A percentile compares a stretch with the other conserved stretches of the same genome.
These are phyloP conservation scores for Mamestra configurata DNA, from an alignment of 1,140 invertebrate species.

Conservation along the genomic window DNA sequence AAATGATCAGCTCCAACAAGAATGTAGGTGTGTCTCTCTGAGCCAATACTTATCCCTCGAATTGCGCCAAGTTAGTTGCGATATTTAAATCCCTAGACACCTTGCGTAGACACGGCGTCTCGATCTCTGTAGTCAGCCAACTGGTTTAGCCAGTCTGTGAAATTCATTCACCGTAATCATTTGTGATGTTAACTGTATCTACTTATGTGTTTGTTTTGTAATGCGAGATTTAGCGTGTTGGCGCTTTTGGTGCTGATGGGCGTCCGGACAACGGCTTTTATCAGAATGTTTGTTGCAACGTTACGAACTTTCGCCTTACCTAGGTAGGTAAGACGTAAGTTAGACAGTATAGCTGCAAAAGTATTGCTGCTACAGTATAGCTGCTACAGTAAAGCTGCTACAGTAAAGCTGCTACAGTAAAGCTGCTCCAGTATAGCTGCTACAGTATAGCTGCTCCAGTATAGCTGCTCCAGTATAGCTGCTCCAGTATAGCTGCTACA, in stretches of 20 bases:
- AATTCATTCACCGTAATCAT: slow-evolving; percentile 35
- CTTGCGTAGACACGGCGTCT: slow-evolving; percentile 11
- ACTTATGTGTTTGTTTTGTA: not conserved
- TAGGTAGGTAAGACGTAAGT: too few relatives aligned
- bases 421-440: too few relatives aligned
- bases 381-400: too few relatives aligned
- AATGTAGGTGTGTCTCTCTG: slow-evolving; percentile 14
- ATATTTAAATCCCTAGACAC: slow-evolving; percentile 28
- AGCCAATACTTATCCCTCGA: not conserved
- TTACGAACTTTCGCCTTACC: too few relatives aligned
- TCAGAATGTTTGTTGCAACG: too few relatives aligned
- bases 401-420: too few relatives aligned
- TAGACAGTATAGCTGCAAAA: too few relatives aligned
- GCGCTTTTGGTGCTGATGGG: not conserved
- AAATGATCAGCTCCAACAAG: not conserved
- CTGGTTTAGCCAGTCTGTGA: slow-evolving; percentile 6
- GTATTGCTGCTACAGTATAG: too few relatives aligned
- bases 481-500: too few relatives aligned
- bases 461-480: too few relatives aligned
- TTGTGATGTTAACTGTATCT: slow-evolving; percentile 8
- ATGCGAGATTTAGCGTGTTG: not conserved
- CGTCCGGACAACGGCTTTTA: too few relatives aligned
- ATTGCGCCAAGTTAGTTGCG: slow-evolving; percentile 13
- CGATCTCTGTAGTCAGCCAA: not conserved
- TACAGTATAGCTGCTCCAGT: too few relatives aligned